These are phyloP conservation scores for Eremophila alpestris DNA, from an alignment of 2,797 vertebrate genomes.

Conservation along the genomic window DNA sequence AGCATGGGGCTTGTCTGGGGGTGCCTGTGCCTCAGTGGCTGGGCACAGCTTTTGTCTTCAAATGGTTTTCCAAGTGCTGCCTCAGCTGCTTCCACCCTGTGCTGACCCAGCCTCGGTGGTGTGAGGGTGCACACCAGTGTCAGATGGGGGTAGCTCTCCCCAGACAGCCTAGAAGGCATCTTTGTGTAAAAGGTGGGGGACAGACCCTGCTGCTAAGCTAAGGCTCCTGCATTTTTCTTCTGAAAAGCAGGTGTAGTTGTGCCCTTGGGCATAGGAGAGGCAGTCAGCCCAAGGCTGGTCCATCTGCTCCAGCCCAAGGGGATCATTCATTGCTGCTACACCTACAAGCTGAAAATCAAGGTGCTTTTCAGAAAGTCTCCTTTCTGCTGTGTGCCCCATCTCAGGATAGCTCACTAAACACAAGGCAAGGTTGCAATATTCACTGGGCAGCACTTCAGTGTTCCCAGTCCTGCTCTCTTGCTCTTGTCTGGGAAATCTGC, in stretches of 20 bases:
- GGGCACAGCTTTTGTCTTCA: neutral
- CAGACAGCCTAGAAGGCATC: neutral
- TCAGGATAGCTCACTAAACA: neutral
- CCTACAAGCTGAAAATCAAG: neutral
- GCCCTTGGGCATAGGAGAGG: neutral
- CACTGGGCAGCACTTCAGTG: neutral
- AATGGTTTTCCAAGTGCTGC: neutral
- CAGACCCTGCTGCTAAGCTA: neutral
- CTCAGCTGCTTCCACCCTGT: neutral
- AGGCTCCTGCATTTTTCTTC: neutral
- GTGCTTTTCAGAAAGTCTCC: neutral
- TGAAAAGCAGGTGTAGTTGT: neutral
- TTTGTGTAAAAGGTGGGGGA: neutral
- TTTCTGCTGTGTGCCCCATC: neutral
- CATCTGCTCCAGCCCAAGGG: neutral
- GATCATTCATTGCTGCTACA: neutral
- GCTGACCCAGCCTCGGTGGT: neutral
- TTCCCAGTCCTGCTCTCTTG: neutral
- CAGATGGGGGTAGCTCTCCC: neutral
- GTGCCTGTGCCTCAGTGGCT: neutral
- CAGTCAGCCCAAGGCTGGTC: neutral
- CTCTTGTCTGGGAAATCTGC: neutral
- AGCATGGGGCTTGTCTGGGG: neutral
- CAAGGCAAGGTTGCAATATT: neutral
- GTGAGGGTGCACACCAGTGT: neutral